Conservation (phyloP, 2,888 invertebrate genomes). For the Aspidapion aeneum region DNA sequence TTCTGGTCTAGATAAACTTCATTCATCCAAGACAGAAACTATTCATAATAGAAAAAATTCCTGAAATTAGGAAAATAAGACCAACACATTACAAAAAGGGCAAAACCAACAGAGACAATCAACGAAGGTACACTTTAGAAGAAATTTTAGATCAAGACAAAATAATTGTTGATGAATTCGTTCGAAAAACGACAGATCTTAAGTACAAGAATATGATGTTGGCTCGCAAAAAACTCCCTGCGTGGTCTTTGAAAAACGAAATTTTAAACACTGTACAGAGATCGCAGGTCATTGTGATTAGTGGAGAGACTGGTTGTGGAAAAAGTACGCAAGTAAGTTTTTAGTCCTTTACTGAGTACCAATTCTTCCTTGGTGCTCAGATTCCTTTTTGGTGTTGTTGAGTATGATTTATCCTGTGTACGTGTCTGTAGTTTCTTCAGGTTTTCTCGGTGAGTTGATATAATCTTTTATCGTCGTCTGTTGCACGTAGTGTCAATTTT, state of each 20-base stretch:
- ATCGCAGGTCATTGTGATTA: slow-evolving; percentile 64
- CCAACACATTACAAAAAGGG: slow-evolving; percentile 67
- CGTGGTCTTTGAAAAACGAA: slow-evolving; percentile 66
- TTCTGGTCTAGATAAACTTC: slow-evolving; percentile 53
- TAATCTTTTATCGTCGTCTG: too few relatives aligned
- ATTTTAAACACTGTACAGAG: slow-evolving; percentile 63
- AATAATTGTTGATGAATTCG: slow-evolving; percentile 59
- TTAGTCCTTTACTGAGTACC: too few relatives aligned
- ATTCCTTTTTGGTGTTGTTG: too few relatives aligned
- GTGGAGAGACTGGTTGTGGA: slow-evolving; percentile 83
- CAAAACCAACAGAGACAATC: slow-evolving; percentile 53
- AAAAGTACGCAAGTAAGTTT: slow-evolving; percentile 88
- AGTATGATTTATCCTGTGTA: too few relatives aligned
- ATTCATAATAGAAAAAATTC: slow-evolving; percentile 39
- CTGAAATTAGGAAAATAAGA: slow-evolving; percentile 30
- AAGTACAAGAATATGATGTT: slow-evolving; percentile 66
- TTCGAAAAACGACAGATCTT: slow-evolving; percentile 54
- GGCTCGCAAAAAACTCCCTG: slow-evolving; percentile 63
- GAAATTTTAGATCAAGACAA: slow-evolving; percentile 60
- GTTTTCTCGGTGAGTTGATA: too few relatives aligned
- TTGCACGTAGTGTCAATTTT: too few relatives aligned
- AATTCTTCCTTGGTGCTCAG: too few relatives aligned
- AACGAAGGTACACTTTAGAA: slow-evolving; percentile 51
- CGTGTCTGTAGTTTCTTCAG: too few relatives aligned
- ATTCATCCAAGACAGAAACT: slow-evolving; percentile 54